phyloP scores from a whole-genome alignment of 37 sponge, comb jelly and placozoan species.

The Chondrosia reniformis region DNA sequence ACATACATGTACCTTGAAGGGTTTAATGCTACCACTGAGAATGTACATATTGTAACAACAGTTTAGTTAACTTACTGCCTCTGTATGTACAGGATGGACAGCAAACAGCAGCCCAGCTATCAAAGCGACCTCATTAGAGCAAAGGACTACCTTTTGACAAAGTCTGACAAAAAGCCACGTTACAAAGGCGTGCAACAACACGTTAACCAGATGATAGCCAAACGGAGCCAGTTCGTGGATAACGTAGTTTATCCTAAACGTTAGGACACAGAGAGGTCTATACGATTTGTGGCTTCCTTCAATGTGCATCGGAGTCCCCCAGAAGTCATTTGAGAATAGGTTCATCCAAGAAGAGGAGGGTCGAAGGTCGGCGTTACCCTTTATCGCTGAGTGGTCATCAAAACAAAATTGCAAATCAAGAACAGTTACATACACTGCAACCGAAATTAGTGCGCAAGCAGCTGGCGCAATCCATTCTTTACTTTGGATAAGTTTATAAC shows the following conservation, averaged over 20 bases:
- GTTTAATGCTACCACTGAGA: too few species aligned
- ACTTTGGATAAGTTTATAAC: too few species aligned
- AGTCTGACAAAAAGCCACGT: slow-evolving; percentile 66
- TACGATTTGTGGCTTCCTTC: slow-evolving; percentile 93
- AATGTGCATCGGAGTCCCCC: slow-evolving; percentile 90
- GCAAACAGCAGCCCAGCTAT: slow-evolving; percentile 79
- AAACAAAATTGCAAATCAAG: slow-evolving; percentile 77
- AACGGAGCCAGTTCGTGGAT: slow-evolving; percentile 72
- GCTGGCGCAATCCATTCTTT: not conserved
- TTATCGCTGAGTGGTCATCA: slow-evolving; percentile 83
- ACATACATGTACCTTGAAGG: too few species aligned
- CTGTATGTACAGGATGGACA: slow-evolving; percentile 79
- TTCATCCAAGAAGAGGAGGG: slow-evolving; percentile 68
- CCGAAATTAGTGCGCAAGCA: slow-evolving; percentile 36
- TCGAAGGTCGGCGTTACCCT: slow-evolving; percentile 66
- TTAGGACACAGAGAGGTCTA: slow-evolving; percentile 80
- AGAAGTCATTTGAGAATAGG: slow-evolving; percentile 83
- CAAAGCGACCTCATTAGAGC: slow-evolving; percentile 26
- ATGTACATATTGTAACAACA: too few species aligned
- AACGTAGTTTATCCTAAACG: slow-evolving; percentile 85
- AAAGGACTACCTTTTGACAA: slow-evolving; percentile 22
- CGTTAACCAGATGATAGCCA: slow-evolving; percentile 90
- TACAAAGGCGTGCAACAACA: slow-evolving; percentile 77
- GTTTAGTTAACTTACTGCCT: slow-evolving; percentile 45
- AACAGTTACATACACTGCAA: slow-evolving; percentile 54